Evolutionary conservation across 2,888 invertebrate species (phyloP).

Genomic region (Maniola hyperantus): DNA sequence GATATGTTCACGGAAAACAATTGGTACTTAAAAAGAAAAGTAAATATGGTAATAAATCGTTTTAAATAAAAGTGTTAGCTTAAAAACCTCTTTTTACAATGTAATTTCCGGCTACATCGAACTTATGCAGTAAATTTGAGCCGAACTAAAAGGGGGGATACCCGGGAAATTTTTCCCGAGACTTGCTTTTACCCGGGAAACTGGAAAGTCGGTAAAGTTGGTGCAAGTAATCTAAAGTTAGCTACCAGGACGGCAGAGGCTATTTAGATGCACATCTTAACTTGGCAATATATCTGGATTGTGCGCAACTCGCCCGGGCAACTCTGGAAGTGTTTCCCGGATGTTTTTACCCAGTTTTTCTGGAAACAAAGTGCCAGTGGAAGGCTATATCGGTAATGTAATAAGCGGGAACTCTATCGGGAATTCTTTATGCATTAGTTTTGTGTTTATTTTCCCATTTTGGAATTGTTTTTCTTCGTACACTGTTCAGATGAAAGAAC

Average conservation of each 20-base stretch:
- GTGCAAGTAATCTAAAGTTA: constrained; percentile 82
- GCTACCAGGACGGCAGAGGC: constrained; percentile 77
- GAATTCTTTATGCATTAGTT: constrained; percentile 26
- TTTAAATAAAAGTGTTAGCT: constrained; percentile 34
- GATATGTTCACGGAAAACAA: too few species aligned
- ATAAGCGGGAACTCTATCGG: constrained; percentile 45
- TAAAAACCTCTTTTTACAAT: constrained; percentile 47
- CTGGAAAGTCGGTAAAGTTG: constrained; percentile 70
- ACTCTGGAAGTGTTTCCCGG: constrained; percentile 60
- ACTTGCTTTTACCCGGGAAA: constrained; percentile 37
- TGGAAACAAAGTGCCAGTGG: constrained; percentile 55
- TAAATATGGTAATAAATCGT: not conserved
- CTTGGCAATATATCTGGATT: constrained; percentile 81
- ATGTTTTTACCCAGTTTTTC: constrained; percentile 48
- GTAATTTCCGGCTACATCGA: constrained; percentile 57
- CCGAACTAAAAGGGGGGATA: constrained; percentile 68
- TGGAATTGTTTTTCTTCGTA: not conserved
- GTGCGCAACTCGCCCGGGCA: constrained; percentile 50
- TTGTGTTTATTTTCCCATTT: constrained; percentile 15
- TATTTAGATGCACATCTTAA: constrained; percentile 83
- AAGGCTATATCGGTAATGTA: constrained; percentile 54
- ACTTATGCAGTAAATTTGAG: constrained; percentile 73
- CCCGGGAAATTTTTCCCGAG: constrained; percentile 46
- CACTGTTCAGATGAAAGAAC: not conserved
- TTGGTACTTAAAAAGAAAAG: not conserved